phyloP scores from a whole-genome alignment of 37 sponge, comb jelly and placozoan genomes.

The Haliclona indistincta region DNA sequence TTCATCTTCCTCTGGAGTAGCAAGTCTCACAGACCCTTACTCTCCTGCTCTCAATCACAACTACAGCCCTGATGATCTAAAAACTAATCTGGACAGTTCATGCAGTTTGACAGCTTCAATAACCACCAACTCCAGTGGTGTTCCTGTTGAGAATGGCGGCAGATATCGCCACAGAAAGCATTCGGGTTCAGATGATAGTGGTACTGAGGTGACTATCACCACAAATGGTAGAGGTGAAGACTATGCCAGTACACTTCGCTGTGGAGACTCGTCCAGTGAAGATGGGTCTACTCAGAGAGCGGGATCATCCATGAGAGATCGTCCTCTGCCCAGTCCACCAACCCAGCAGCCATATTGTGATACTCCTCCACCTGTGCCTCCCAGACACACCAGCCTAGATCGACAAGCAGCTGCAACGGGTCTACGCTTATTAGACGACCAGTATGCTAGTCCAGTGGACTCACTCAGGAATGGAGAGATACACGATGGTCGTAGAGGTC shows the following conservation, averaged over 20 bases:
- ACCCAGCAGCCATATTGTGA: background rate
- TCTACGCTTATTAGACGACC: background rate
- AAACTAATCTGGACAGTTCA: background rate
- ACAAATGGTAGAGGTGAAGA: background rate
- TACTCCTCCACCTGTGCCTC: conserved; percentile 54
- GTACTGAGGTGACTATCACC: background rate
- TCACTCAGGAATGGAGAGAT: background rate
- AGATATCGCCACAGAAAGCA: background rate
- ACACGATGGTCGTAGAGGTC: background rate
- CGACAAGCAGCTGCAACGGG: background rate
- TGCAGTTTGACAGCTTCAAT: conserved; percentile 6
- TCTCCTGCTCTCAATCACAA: conserved; percentile 11
- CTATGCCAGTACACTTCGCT: conserved; percentile 6
- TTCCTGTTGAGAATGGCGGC: background rate
- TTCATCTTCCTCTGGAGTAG: conserved; percentile 54
- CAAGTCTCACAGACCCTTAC: conserved; percentile 31
- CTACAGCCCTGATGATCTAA: background rate
- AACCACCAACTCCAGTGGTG: background rate
- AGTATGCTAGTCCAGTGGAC: conserved; percentile 2
- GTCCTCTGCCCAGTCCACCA: conserved; percentile 5
- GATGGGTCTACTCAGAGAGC: background rate
- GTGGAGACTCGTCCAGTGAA: conserved; percentile 1
- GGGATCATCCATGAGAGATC: background rate
- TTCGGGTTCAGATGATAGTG: background rate
- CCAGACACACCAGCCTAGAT: conserved; percentile 8